Conservation (phyloP, 2,888 invertebrate species). For the Caenorhabditis afra region DNA sequence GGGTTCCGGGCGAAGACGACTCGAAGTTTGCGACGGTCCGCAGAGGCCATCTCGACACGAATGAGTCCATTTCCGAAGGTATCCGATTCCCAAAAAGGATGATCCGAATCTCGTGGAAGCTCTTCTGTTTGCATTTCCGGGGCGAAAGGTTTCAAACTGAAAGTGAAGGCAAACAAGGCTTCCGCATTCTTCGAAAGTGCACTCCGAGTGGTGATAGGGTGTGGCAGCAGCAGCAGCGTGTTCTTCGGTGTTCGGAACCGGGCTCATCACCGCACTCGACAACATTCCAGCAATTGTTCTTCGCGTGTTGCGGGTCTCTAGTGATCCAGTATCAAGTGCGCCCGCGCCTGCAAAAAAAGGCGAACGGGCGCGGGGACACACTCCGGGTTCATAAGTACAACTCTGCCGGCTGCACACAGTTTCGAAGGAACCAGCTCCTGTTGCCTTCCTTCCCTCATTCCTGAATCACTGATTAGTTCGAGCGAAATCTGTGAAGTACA, state of each 20-base stretch:
- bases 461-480: conserved; percentile 33
- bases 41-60: conserved; percentile 15
- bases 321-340: conserved; percentile 55
- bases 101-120: conserved; percentile 1
- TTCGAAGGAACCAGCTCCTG: neutral
- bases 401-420: neutral
- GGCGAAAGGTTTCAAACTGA: conserved; percentile 18
- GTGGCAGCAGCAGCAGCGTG: conserved; percentile 10
- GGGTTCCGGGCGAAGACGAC: conserved; percentile 72
- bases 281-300: conserved; percentile 55
- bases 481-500: conserved; percentile 51
- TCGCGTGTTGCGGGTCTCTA: conserved; percentile 44
- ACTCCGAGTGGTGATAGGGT: conserved; percentile 29
- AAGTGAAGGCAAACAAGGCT: conserved; percentile 1
- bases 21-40: conserved; percentile 57
- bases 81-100: neutral
- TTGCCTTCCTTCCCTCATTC: conserved; percentile 3
- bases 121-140: conserved; percentile 19
- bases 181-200: conserved; percentile 26
- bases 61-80: conserved; percentile 7
- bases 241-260: conserved; percentile 54
- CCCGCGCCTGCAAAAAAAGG: conserved; percentile 33
- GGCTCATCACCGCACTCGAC: conserved; percentile 36
- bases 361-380: conserved; percentile 41
- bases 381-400: conserved; percentile 50